These are phyloP conservation scores for Callithrix jacchus DNA, from an alignment of 2,113 vertebrate genomes.

Conservation along the genomic window DNA sequence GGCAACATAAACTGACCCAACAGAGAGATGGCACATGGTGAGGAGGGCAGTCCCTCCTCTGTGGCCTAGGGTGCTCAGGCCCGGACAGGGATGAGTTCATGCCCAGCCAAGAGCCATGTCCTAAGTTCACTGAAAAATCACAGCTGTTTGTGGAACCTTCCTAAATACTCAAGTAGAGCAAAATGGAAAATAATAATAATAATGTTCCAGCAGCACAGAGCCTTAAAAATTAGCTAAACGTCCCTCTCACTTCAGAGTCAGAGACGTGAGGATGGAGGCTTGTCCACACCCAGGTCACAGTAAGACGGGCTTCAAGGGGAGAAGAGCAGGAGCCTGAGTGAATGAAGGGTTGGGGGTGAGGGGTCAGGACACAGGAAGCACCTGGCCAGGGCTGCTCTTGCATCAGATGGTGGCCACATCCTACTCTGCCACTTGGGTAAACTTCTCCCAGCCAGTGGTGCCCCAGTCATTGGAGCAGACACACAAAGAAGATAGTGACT, in stretches of 20 bases:
- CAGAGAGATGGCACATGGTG: rapidly evolving
- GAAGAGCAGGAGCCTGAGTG: not conserved
- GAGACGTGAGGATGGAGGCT: too few species aligned
- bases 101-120: not conserved
- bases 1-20: not conserved
- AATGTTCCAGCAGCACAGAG: too few species aligned
- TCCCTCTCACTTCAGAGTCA: not conserved
- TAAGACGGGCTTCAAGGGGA: not conserved
- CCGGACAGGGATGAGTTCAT: not conserved
- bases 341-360: not conserved
- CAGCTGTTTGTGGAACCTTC: not conserved
- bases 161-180: not conserved
- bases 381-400: not conserved
- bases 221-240: not conserved
- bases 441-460: not conserved
- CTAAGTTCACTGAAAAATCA: not conserved
- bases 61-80: not conserved
- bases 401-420: too few species aligned
- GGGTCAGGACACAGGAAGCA: not conserved
- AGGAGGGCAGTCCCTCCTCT: too few species aligned
- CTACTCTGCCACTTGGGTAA: too few species aligned
- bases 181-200: not conserved
- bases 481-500: not conserved
- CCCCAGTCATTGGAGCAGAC: not conserved
- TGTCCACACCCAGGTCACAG: not conserved